Base-by-base conservation (phyloP, 2,113 vertebrate species). In the Budorcas taxicolor region DNA sequence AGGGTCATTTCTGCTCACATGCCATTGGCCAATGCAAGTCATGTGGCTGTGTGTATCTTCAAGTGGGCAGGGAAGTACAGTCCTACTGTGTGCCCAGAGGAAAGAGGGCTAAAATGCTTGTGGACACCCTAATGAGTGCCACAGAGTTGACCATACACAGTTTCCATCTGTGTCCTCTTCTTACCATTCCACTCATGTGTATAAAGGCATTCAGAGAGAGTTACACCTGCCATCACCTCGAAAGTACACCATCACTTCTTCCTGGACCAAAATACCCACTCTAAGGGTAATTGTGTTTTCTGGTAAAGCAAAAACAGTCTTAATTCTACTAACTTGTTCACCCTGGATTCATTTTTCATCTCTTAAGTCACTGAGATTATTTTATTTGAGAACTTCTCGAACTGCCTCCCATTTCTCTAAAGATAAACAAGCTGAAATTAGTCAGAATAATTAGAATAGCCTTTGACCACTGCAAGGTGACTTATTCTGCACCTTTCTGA, bases 351-450 rank as follows among this genome's bases (percentile, higher is more conserved):
- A 67, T 78, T 84, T 88, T 76, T 95, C 62, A 33, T 92, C 53
- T 94, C 40, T 53, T 74, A 87, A 91, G 85, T 93, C 89, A 55
- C 3, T 36, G 27, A 94, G 81, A 88, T 67, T 21, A 47, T 85
- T 95, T 91, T 57, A 83, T 91, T 93, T 87, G 92, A 92, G 88
- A 76, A 60, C 45, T 33, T 93, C 50, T 47, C 36, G 21, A 93
- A 43, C 55, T 78, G 27, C 71, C 83, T 93, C 89, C 83, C 86
- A 90, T 52, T 80, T 92, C 55, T 91, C 36, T 97, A 31, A 53
- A 91, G 55, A 96, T 80, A 95, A 96, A 97, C 90, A 95, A 80
- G 82, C 33, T 93, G 94, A 96, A 96, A 97, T 97, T 96, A 96
- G 94, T 98, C 97, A 96, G 80, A 82, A 40, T 23, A 86, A 55